A percentile compares a stretch with the other conserved stretches of the same genome.
Evolutionary conservation across 2,113 vertebrate species (phyloP).

Genomic region (Equus quagga): DNA sequence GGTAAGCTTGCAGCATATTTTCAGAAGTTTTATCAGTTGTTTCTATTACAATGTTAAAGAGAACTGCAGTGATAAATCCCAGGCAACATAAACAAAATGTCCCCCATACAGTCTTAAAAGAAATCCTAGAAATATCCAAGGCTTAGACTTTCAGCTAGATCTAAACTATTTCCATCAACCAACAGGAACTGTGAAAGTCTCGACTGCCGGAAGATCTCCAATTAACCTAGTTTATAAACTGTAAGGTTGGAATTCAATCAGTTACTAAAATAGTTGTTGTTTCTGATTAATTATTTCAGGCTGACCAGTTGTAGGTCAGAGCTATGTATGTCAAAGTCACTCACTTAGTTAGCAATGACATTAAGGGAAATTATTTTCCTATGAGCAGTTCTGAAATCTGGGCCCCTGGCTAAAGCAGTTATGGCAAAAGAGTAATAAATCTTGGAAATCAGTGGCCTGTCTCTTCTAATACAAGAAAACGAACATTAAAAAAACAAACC

Average conservation of each 20-base stretch:
- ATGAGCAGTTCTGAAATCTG: constrained; percentile 36
- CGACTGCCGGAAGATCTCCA: not conserved
- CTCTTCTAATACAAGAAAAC: constrained; percentile 35
- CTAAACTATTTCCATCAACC: constrained; percentile 60
- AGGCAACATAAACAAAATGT: constrained; percentile 22
- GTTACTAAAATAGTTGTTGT: constrained; percentile 46
- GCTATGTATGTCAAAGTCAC: constrained; percentile 69
- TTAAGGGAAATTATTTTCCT: constrained; percentile 71
- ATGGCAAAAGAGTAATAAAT: constrained; percentile 49
- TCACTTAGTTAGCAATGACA: constrained; percentile 75
- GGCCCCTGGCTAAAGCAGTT: constrained; percentile 46
- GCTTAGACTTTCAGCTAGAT: not conserved
- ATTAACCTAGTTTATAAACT: constrained; percentile 42
- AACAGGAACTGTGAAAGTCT: not conserved
- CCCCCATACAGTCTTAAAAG: not conserved
- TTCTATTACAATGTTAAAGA: constrained; percentile 22
- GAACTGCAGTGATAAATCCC: not conserved
- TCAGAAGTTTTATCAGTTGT: constrained; percentile 5
- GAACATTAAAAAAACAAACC: not conserved
- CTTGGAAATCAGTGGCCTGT: not conserved
- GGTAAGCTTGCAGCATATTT: constrained; percentile 1
- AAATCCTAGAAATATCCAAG: not conserved
- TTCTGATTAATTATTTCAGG: constrained; percentile 71
- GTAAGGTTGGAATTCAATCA: constrained; percentile 37
- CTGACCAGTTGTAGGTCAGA: constrained; percentile 65